Evolutionary conservation across 1,140 invertebrate species (phyloP).

Genomic region (Microplitis mediator): DNA sequence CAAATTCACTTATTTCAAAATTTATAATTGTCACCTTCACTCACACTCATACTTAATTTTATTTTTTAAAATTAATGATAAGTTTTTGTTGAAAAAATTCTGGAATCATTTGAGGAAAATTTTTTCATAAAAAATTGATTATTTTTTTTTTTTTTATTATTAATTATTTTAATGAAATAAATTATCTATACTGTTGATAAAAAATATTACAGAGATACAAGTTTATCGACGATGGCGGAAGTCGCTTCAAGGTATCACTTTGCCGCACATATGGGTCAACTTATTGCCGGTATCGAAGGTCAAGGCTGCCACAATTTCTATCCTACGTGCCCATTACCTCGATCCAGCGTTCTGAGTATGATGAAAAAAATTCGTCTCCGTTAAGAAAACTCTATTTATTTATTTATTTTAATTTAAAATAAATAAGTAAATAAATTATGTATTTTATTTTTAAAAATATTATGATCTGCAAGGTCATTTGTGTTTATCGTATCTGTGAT

Average conservation of each 20-base stretch:
- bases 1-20: too few species aligned
- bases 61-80: too few species aligned
- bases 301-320: conserved; percentile 77
- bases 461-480: too few species aligned
- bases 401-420: neutral
- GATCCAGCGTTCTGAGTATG: conserved; percentile 70
- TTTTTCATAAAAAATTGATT: too few species aligned
- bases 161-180: too few species aligned
- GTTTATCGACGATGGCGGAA: conserved; percentile 66
- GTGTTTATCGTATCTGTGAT: too few species aligned
- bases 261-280: conserved; percentile 81
- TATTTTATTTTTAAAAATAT: neutral
- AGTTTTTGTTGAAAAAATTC: too few species aligned
- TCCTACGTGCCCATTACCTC: conserved; percentile 71
- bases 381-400: neutral
- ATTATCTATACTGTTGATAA: conserved; percentile 11
- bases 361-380: conserved; percentile 70
- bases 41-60: too few species aligned
- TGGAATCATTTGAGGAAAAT: too few species aligned
- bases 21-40: too few species aligned
- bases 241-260: conserved; percentile 79
- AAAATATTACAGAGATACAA: conserved; percentile 65
- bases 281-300: conserved; percentile 73
- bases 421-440: neutral
- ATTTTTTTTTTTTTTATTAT: too few species aligned